Conservation (phyloP, 2,797 vertebrate species). For the Trachops cirrhosus region DNA sequence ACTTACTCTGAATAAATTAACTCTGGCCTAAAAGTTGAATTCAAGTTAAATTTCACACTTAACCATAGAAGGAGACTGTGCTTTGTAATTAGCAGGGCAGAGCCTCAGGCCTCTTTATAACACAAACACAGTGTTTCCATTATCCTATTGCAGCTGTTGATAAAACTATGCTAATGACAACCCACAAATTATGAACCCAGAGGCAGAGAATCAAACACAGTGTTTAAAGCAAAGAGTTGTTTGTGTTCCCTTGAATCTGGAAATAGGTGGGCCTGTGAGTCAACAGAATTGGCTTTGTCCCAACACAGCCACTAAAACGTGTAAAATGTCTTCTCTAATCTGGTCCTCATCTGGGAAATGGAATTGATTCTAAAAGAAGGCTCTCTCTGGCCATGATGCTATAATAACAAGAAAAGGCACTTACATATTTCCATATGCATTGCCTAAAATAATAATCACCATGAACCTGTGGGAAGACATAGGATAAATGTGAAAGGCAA, state of each 20-base stretch:
- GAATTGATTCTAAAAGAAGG: not conserved
- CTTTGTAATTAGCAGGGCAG: not conserved
- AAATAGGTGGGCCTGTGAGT: not conserved
- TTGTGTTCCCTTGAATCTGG: not conserved
- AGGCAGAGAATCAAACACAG: not conserved
- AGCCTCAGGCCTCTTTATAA: not conserved
- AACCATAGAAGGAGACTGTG: not conserved
- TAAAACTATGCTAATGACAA: not conserved
- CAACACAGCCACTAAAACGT: not conserved
- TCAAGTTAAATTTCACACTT: not conserved
- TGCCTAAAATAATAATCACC: not conserved
- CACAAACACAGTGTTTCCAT: not conserved
- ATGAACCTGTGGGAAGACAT: not conserved
- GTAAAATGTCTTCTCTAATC: not conserved
- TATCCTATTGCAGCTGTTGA: not conserved
- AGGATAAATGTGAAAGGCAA: not conserved
- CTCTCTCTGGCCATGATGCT: not conserved
- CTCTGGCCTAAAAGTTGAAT: not conserved
- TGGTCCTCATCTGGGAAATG: not conserved
- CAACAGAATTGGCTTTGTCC: not conserved
- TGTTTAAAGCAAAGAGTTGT: not conserved
- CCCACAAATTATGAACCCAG: not conserved
- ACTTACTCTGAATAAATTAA: not conserved
- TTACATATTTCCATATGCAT: not conserved
- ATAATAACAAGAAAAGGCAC: not conserved